These are phyloP conservation scores for Blennius ocellaris DNA, from an alignment of 2,113 vertebrate genomes.

Conservation along the genomic window DNA sequence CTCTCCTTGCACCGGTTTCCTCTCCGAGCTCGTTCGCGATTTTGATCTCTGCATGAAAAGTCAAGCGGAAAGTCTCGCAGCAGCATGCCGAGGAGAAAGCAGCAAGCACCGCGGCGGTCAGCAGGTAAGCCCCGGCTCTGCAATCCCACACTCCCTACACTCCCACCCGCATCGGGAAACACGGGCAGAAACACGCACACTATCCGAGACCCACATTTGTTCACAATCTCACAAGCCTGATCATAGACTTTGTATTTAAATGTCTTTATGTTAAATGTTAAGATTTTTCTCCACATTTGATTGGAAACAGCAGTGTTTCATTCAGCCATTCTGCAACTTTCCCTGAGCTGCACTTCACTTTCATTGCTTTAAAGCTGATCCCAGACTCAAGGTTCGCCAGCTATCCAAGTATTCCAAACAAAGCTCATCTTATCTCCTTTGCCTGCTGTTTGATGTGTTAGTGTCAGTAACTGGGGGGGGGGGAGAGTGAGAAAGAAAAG, in stretches of 20 bases:
- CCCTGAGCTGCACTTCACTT: slow-evolving; percentile 34
- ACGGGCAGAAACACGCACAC: not conserved
- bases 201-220: not conserved
- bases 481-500: slow-evolving; percentile 32
- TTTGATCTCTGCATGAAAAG: slow-evolving; percentile 90
- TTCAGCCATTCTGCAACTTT: slow-evolving; percentile 38
- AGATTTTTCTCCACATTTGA: not conserved
- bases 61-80: slow-evolving; percentile 88
- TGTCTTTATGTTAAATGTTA: no score
- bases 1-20: slow-evolving; percentile 55
- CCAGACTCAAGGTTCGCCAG: slow-evolving; percentile 26
- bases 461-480: slow-evolving; percentile 13
- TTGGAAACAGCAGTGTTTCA: slow-evolving; percentile 37
- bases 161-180: not conserved
- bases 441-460: slow-evolving; percentile 55
- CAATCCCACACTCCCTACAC: slow-evolving; percentile 29
- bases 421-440: slow-evolving; percentile 58
- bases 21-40: slow-evolving; percentile 58
- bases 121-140: slow-evolving; percentile 86
- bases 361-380: slow-evolving; percentile 43
- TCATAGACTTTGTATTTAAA: no score
- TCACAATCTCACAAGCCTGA: not conserved
- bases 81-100: slow-evolving; percentile 97
- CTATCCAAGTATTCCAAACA: slow-evolving; percentile 61
- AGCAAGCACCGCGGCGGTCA: slow-evolving; percentile 95